These are phyloP conservation scores for Lordiphosa stackelbergi DNA, from an alignment of 1,140 invertebrate species.

Conservation along the genomic window DNA sequence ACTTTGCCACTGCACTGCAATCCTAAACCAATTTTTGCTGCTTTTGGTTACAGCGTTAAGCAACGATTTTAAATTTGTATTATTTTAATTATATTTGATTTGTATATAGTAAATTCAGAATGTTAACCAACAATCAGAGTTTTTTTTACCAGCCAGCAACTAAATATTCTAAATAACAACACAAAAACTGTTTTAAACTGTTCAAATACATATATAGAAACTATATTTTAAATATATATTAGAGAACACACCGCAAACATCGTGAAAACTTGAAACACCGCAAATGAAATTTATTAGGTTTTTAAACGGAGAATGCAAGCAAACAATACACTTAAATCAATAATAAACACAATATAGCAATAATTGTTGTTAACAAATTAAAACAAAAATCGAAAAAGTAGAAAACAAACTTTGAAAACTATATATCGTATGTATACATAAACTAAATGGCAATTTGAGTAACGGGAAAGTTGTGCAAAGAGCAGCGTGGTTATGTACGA, in stretches of 20 bases:
- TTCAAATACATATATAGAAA: slow-evolving; percentile 34
- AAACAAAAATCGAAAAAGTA: slow-evolving; percentile 12
- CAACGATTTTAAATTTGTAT: not conserved
- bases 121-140: slow-evolving; percentile 29
- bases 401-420: slow-evolving; percentile 17
- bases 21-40: slow-evolving; percentile 5
- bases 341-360: slow-evolving; percentile 63
- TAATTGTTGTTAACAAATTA: slow-evolving; percentile 69
- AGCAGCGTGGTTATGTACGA: slow-evolving; percentile 51
- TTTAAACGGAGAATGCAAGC: slow-evolving; percentile 29
- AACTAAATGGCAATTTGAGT: slow-evolving; percentile 39
- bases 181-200: slow-evolving; percentile 52
- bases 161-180: slow-evolving; percentile 31
- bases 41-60: not conserved
- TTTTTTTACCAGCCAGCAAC: slow-evolving; percentile 25
- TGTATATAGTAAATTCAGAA: slow-evolving; percentile 22
- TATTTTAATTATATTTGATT: not conserved
- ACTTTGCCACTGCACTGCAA: slow-evolving; percentile 1
- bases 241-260: slow-evolving; percentile 26
- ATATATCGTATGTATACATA: slow-evolving; percentile 40
- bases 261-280: slow-evolving; percentile 57
- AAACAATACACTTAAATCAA: slow-evolving; percentile 46
- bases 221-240: slow-evolving; percentile 52
- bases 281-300: slow-evolving; percentile 26
- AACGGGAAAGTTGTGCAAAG: slow-evolving; percentile 42